Percentiles rank a stretch among this genome's conserved stretches.
These are phyloP conservation scores for Scaptomyza pallida DNA, from an alignment of 1,140 invertebrate genomes.

Conservation along the genomic window DNA sequence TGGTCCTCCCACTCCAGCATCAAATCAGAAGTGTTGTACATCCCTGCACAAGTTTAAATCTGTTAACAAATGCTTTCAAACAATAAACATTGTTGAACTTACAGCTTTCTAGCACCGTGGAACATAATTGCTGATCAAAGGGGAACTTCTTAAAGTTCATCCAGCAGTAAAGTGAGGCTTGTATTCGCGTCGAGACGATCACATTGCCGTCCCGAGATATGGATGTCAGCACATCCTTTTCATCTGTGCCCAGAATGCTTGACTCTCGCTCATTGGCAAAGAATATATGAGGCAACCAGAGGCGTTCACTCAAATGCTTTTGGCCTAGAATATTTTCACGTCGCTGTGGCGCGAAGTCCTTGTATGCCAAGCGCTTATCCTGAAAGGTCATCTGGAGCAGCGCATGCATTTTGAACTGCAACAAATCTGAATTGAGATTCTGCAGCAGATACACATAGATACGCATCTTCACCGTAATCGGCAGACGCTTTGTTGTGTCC, in stretches of 20 bases:
- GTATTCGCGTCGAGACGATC: slow-evolving; percentile 89
- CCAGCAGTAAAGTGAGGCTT: slow-evolving; percentile 91
- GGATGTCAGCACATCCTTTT: slow-evolving; percentile 91
- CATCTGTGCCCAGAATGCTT: slow-evolving; percentile 87
- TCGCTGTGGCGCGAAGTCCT: slow-evolving; percentile 86
- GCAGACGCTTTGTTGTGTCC: slow-evolving; percentile 75
- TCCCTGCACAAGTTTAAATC: slow-evolving; percentile 84
- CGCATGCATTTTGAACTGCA: slow-evolving; percentile 93
- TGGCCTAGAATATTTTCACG: slow-evolving; percentile 88
- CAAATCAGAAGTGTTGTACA: slow-evolving; percentile 90
- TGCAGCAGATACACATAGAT: slow-evolving; percentile 91
- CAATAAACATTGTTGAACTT: slow-evolving; percentile 79
- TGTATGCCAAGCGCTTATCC: slow-evolving; percentile 88
- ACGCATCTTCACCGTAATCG: slow-evolving; percentile 87
- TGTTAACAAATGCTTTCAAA: neutral
- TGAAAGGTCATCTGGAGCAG: slow-evolving; percentile 90
- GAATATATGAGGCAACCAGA: slow-evolving; percentile 92
- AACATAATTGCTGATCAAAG: slow-evolving; percentile 92
- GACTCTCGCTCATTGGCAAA: slow-evolving; percentile 93
- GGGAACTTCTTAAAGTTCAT: slow-evolving; percentile 94
- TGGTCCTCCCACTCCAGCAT: slow-evolving; percentile 89
- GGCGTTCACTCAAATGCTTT: slow-evolving; percentile 87
- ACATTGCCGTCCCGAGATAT: slow-evolving; percentile 90
- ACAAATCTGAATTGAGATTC: slow-evolving; percentile 90
- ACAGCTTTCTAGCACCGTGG: slow-evolving; percentile 92